Evolutionary conservation across 1,140 invertebrate genomes (phyloP).

Genomic region (Brachionus rotundiformis): DNA sequence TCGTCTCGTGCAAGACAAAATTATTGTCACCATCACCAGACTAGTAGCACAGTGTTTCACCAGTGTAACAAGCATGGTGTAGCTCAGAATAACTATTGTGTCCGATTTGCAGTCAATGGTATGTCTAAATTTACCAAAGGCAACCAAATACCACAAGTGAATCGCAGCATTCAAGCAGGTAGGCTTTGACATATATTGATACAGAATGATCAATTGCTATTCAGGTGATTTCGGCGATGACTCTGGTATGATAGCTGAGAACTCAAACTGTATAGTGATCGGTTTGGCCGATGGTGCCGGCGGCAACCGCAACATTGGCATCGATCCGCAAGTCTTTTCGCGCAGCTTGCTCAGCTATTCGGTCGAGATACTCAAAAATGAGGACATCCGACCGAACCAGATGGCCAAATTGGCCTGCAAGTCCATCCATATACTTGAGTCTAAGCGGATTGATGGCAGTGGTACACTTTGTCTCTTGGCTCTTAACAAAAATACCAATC

Average conservation of each 20-base stretch:
- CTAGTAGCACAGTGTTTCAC: background rate
- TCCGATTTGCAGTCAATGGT: slow-evolving; percentile 44
- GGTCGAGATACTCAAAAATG: slow-evolving; percentile 26
- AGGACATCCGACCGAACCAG: slow-evolving; percentile 32
- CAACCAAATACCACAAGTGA: background rate
- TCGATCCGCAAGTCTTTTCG: slow-evolving; percentile 45
- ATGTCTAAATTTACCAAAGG: slow-evolving; percentile 46
- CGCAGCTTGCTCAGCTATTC: slow-evolving; percentile 29
- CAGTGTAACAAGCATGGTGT: background rate
- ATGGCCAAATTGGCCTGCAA: slow-evolving; percentile 15
- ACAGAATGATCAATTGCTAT: background rate
- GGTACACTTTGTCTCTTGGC: slow-evolving; percentile 49
- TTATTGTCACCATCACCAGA: background rate
- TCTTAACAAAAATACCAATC: slow-evolving; percentile 22
- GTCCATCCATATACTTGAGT: slow-evolving; percentile 40
- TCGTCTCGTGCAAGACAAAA: background rate
- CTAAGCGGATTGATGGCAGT: slow-evolving; percentile 45
- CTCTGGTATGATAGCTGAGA: slow-evolving; percentile 48
- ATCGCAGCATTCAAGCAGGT: slow-evolving; percentile 31
- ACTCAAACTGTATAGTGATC: slow-evolving; percentile 24
- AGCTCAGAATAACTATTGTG: background rate
- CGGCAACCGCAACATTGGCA: slow-evolving; percentile 50
- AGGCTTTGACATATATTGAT: background rate
- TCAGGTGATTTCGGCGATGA: slow-evolving; percentile 52
- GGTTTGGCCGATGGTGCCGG: slow-evolving; percentile 52